A percentile compares a stretch with the other conserved stretches of the same genome.
Evolutionary conservation across 2,113 vertebrate genomes (phyloP).

Genomic region (Aleadryas rufinucha): DNA sequence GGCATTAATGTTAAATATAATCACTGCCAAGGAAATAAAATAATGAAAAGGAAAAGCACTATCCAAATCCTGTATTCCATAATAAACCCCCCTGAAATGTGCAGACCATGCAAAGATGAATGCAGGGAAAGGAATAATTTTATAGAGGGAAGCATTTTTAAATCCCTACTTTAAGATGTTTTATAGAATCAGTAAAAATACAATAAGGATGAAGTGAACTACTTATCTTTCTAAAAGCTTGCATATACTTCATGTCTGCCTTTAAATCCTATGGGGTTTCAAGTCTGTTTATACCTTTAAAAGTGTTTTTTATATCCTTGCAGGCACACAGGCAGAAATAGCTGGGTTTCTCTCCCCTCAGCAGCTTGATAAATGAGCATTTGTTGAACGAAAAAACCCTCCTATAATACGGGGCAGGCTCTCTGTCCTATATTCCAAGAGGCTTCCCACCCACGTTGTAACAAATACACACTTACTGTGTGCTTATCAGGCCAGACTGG

Average conservation of each 20-base stretch:
- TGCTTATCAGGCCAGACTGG: not conserved
- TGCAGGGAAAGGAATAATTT: not conserved
- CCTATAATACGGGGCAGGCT: not conserved
- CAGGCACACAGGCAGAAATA: not conserved
- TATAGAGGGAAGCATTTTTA: not conserved
- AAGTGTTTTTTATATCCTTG: not conserved
- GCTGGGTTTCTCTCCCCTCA: not conserved
- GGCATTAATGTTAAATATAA: not conserved
- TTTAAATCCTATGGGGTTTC: not conserved
- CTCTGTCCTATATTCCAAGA: not conserved
- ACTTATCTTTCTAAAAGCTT: not conserved
- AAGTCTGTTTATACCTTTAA: not conserved
- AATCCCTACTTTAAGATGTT: not conserved
- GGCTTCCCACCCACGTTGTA: not conserved
- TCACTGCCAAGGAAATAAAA: not conserved
- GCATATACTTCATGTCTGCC: not conserved
- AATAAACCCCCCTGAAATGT: not conserved
- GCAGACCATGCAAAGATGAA: not conserved
- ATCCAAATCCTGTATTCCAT: not conserved
- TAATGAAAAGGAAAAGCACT: not conserved
- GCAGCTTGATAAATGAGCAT: not conserved
- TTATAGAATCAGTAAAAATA: constrained; percentile 14
- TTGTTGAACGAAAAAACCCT: not conserved
- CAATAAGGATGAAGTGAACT: not conserved
- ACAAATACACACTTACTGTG: not conserved